Evolutionary conservation across 1,140 invertebrate species (phyloP).

Genomic region (Drosophila novamexicana): DNA sequence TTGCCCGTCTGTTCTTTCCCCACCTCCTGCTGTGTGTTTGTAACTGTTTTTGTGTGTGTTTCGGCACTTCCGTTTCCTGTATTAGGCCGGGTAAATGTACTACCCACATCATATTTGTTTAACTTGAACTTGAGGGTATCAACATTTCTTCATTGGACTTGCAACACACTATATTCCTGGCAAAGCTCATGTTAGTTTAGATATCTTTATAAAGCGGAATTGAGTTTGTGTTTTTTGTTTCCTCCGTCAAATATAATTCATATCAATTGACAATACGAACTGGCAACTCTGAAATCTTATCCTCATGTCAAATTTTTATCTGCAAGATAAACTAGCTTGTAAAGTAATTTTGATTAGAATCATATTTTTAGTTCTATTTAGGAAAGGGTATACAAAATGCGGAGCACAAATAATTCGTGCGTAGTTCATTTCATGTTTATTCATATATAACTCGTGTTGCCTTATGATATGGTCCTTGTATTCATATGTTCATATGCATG

Average conservation of each 20-base stretch:
- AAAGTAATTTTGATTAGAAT: background rate
- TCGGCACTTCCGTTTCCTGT: slow-evolving; percentile 76
- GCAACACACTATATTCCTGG: background rate
- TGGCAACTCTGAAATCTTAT: background rate
- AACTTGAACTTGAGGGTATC: slow-evolving; percentile 28
- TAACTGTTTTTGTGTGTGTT: slow-evolving; percentile 41
- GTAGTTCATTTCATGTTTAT: slow-evolving; percentile 64
- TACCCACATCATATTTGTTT: slow-evolving; percentile 61
- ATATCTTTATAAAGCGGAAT: too few species aligned
- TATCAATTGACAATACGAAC: too few species aligned
- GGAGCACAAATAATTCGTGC: background rate
- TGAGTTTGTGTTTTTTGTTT: too few species aligned
- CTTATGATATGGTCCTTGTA: slow-evolving; percentile 33
- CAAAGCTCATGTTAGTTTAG: background rate
- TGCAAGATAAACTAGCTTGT: background rate
- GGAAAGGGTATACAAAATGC: slow-evolving; percentile 28
- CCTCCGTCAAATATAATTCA: too few species aligned
- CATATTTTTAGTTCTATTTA: too few species aligned
- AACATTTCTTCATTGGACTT: slow-evolving; percentile 15
- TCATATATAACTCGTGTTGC: slow-evolving; percentile 71
- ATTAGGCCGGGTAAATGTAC: slow-evolving; percentile 64
- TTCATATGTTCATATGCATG: slow-evolving; percentile 51
- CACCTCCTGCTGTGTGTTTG: slow-evolving; percentile 3
- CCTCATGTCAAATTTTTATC: background rate
- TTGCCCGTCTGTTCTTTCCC: slow-evolving; percentile 33